Conservation (phyloP, 2,797 vertebrate genomes). For the Galago senegalensis region DNA sequence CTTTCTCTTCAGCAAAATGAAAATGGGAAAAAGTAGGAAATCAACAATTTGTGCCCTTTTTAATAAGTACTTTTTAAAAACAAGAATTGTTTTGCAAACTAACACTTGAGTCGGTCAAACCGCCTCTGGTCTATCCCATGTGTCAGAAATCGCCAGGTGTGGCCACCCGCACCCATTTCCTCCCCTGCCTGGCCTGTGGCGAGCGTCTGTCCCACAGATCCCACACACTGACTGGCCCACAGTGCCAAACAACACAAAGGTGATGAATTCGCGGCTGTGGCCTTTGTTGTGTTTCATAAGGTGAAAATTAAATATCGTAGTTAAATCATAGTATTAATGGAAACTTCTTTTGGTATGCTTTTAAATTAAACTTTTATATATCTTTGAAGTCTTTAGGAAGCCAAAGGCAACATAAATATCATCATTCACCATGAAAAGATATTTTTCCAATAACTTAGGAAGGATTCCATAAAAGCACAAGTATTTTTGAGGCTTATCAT, state of each 20-base stretch:
- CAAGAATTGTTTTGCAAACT: slow-evolving; percentile 30
- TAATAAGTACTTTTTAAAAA: slow-evolving; percentile 35
- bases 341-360: slow-evolving; percentile 80
- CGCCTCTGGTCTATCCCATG: neutral
- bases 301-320: slow-evolving; percentile 62
- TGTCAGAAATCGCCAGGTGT: neutral
- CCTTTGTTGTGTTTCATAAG: slow-evolving; percentile 69
- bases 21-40: accelerated
- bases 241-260: slow-evolving; percentile 44
- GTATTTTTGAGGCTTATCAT: slow-evolving; percentile 83
- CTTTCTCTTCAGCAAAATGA: neutral
- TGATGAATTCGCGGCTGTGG: slow-evolving; percentile 44
- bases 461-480: slow-evolving; percentile 84
- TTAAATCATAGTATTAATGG: slow-evolving; percentile 69
- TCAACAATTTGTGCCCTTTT: neutral
- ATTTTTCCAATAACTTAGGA: slow-evolving; percentile 86
- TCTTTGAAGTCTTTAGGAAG: slow-evolving; percentile 82
- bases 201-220: neutral
- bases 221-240: neutral
- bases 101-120: neutral
- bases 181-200: neutral
- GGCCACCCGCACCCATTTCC: too few relatives aligned
- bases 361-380: slow-evolving; percentile 79
- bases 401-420: slow-evolving; percentile 88
- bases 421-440: slow-evolving; percentile 82